phyloP scores from a whole-genome alignment of 2,797 vertebrate genomes.

The Cirrhinus mrigala region DNA sequence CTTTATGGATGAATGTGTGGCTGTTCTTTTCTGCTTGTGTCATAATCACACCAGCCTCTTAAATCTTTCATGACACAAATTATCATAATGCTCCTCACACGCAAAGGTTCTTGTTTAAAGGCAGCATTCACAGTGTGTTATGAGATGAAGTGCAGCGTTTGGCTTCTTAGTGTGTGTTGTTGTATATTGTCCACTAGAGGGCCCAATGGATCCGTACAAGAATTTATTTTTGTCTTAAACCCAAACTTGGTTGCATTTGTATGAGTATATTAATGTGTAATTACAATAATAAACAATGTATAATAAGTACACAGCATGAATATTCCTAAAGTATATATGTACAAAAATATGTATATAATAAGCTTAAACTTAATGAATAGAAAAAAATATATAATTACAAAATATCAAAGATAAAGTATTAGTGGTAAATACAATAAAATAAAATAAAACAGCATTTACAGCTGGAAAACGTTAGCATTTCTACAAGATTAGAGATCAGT shows the following conservation, averaged over 20 bases:
- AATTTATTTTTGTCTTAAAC: neutral
- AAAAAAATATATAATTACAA: too few relatives aligned
- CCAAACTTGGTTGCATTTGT: neutral
- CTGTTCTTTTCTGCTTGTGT: neutral
- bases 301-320: neutral
- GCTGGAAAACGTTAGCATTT: too few relatives aligned
- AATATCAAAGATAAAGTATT: too few relatives aligned
- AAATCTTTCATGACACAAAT: neutral
- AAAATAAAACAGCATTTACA: too few relatives aligned
- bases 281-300: neutral
- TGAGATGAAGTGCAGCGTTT: neutral
- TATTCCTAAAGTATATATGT: too few relatives aligned
- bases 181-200: slow-evolving; percentile 9
- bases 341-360: too few relatives aligned
- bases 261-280: neutral
- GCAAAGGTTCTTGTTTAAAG: neutral
- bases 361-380: too few relatives aligned
- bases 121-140: neutral
- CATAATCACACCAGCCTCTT: neutral
- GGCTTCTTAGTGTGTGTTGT: neutral
- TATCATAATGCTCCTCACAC: neutral
- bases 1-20: neutral
- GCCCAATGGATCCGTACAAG: neutral
- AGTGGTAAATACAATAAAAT: too few relatives aligned
- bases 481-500: too few relatives aligned